Base-by-base conservation (phyloP, 2,888 invertebrate species). In the Dolomedes plantarius region DNA sequence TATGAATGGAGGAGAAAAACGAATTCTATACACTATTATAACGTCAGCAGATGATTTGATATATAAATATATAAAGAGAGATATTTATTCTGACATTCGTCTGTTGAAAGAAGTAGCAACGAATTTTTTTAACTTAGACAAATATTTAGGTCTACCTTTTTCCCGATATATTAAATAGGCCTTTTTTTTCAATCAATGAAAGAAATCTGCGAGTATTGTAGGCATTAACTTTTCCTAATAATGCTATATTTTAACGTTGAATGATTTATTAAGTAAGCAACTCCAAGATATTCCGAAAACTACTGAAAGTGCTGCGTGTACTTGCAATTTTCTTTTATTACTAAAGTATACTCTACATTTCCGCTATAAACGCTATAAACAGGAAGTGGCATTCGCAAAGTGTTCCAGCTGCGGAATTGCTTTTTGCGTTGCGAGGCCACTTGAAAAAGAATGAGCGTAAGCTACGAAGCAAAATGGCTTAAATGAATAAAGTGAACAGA, bases 371-470 rank as follows among this genome's bases (percentile, higher is more conserved):
- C 46, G 16, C 11, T 13, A 46, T 46, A 46, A 46, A 16, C 7
- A 46, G 16, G 46, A 46, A 46, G 16, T 13, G 16, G 46, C 46
- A 16, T 46, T 46, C 16, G 16, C 46, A 46, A 46, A 46, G 46
- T 46, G 46, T 46, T 46, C 46, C 46, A 46, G 46, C 46, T 46
- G 46, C 46, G 16, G 16, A 46, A 46, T 46, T 46, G 46, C 46
- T 46, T 46, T 46, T 16, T 36, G 36, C 46, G 46, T 46, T 46
- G 16, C 46, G 46, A 2, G 16, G 46, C 11, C 46, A 46, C 46
- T 46, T 46, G 46, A 46, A 46, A 46, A 46, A 16, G 16, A 11
- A 46, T 6, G 16, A 16, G 46, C 16, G 36, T 46, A 46, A 46
- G 46, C 1, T 11, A 7, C 16, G 46, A 46, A 16, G 16, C 36